phyloP scores from a whole-genome alignment of 2,113 vertebrate genomes.

The Dasyprocta punctata region DNA sequence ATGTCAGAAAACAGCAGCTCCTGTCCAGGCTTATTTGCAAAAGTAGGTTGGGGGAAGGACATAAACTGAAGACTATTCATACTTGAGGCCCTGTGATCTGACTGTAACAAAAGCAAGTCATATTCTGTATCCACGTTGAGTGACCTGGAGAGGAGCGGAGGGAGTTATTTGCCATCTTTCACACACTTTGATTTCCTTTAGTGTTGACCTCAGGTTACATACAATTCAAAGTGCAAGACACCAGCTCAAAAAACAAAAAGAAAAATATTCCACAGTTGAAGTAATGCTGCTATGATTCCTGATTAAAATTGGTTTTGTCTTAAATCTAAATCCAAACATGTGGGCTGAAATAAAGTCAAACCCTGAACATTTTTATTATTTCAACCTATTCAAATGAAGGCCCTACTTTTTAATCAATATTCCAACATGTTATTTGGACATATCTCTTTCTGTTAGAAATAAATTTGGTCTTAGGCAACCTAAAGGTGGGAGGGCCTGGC shows the following conservation, averaged over 20 bases:
- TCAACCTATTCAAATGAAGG: neutral
- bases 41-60: constrained; percentile 59
- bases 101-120: constrained; percentile 61
- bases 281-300: neutral
- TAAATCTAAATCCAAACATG: neutral
- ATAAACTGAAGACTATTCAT: constrained; percentile 76
- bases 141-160: neutral
- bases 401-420: neutral
- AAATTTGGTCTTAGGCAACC: neutral
- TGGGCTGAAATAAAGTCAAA: neutral
- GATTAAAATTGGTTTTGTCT: neutral
- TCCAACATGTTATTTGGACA: neutral
- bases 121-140: neutral
- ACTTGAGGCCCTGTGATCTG: constrained; percentile 57
- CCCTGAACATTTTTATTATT: neutral
- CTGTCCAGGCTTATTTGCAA: constrained; percentile 75
- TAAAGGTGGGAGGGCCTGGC: neutral
- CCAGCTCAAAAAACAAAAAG: neutral
- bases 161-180: neutral
- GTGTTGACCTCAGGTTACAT: constrained; percentile 11
- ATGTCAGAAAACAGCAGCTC: constrained; percentile 72
- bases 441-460: neutral
- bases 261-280: neutral
- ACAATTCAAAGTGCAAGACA: neutral
- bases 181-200: neutral